These are phyloP conservation scores for Nomada lathburiana DNA, from an alignment of 2,888 invertebrate species.

Conservation along the genomic window DNA sequence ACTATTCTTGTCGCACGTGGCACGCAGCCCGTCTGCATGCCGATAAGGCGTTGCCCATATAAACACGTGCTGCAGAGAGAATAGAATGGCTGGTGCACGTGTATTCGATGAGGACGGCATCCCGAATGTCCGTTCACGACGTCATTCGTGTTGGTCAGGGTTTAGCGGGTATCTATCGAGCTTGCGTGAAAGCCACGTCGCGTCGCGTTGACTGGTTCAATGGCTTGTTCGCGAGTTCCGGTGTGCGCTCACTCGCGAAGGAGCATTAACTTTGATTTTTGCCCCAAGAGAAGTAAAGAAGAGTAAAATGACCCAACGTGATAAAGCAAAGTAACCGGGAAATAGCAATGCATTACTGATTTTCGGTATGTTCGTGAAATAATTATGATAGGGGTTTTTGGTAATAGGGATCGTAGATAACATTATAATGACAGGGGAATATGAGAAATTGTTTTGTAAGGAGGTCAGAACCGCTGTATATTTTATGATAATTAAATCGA, in stretches of 20 bases:
- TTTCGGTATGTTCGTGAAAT: too few relatives aligned
- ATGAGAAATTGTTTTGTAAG: too few relatives aligned
- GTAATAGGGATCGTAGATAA: too few relatives aligned
- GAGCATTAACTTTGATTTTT: constrained; percentile 21
- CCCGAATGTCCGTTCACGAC: constrained; percentile 31
- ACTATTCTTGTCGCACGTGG: constrained; percentile 45
- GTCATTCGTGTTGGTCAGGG: constrained; percentile 35
- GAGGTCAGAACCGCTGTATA: too few relatives aligned
- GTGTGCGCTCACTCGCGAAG: background rate
- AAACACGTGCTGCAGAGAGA: constrained; percentile 55
- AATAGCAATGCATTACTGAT: background rate
- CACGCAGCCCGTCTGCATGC: constrained; percentile 39
- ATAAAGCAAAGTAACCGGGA: background rate
- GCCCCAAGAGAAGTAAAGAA: background rate
- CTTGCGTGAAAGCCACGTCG: constrained; percentile 35
- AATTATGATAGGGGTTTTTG: too few relatives aligned
- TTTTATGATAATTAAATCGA: too few relatives aligned
- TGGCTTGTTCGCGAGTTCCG: constrained; percentile 13
- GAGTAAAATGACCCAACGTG: background rate
- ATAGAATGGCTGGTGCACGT: constrained; percentile 17
- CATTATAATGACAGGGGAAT: too few relatives aligned
- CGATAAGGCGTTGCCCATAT: constrained; percentile 52
- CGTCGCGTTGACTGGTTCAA: constrained; percentile 5
- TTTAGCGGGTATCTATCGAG: constrained; percentile 57
- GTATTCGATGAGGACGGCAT: constrained; percentile 14